Evolutionary conservation across 2,113 vertebrate genomes (phyloP), one percentile per base, ranked within the genome.

Genomic region (Thymallus thymallus): DNA sequence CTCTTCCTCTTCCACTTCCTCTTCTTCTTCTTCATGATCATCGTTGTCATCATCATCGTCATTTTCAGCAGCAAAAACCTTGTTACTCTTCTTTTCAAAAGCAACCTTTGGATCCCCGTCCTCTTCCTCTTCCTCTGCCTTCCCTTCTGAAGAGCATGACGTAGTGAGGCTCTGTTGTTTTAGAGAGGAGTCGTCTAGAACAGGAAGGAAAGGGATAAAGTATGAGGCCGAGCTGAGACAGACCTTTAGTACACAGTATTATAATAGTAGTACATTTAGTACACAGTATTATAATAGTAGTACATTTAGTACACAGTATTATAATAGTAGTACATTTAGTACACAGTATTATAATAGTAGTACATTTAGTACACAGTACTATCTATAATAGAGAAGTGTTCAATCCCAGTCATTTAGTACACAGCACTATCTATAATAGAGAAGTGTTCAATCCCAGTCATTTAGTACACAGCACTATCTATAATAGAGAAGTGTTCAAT

Each of bases 1-100:
- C 89, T 91, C 83, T 90, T 95, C 91, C 88, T 94, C 83, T 0
- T 95, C 91, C 88, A 94, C 83, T 0, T 86, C 86, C 0, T 90
- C 86, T 0, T 86, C 85, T 61, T 94, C 79, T 1, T 94, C 85
- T 1, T 92, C 89, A 0, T 91, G 89, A 0, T 94, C 86, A 3
- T 78, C 20, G 13, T 82, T 70, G 18, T 64, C 86, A 3, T 66
- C 66, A 0, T 76, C 45, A 14, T 6, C 32, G 16, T 4, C 20
- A 20, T 32, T 68, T 22, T 24, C 24, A 23, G 80, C 66, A 0
- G 79, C 75, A 0, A 75, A 60, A 29, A 84, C 77, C 23, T 85
- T 73, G 61, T 70, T 62, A 66, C 73, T 69, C 88, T 90, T 76
- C 82, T 83, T 77, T 85, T 77, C 75, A 86, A 41, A 77, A 69